phyloP scores from a whole-genome alignment of 2,888 invertebrate species.

The Tetragonisca angustula region DNA sequence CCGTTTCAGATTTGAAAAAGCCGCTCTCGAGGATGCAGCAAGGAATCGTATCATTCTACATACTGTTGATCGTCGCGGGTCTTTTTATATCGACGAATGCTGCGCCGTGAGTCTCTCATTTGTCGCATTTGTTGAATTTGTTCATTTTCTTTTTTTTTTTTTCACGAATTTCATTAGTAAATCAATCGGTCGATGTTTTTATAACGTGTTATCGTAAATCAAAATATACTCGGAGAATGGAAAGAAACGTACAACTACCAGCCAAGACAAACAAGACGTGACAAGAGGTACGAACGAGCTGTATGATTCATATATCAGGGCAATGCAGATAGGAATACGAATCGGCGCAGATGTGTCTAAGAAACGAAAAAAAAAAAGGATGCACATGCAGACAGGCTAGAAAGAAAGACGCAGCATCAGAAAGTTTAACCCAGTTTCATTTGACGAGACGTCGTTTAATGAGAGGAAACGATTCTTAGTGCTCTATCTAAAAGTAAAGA shows the following conservation, averaged over 20 bases:
- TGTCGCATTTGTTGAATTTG: background rate
- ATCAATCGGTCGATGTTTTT: background rate
- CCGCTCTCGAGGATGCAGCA: conserved; percentile 71
- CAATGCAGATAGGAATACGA: background rate
- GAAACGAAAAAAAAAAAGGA: background rate
- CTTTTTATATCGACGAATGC: conserved; percentile 72
- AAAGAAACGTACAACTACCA: background rate
- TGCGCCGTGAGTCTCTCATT: conserved; percentile 65
- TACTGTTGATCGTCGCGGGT: conserved; percentile 71
- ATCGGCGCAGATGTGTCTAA: background rate
- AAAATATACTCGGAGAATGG: background rate
- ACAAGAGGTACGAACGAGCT: background rate
- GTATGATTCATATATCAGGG: background rate
- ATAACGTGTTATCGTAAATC: background rate
- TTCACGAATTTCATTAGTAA: background rate
- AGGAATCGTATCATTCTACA: conserved; percentile 71
- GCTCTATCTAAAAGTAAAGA: conserved; percentile 38
- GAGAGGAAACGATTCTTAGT: conserved; percentile 38
- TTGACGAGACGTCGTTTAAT: conserved; percentile 49
- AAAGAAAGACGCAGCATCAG: conserved; percentile 40
- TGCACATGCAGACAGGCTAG: conserved; percentile 1
- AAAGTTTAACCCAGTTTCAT: conserved; percentile 68
- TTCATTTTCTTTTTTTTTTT: background rate
- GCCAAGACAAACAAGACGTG: background rate
- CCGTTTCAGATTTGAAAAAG: conserved; percentile 24